Evolutionary conservation across 1,140 invertebrate genomes (phyloP).

Genomic region (Penaeus indicus): DNA sequence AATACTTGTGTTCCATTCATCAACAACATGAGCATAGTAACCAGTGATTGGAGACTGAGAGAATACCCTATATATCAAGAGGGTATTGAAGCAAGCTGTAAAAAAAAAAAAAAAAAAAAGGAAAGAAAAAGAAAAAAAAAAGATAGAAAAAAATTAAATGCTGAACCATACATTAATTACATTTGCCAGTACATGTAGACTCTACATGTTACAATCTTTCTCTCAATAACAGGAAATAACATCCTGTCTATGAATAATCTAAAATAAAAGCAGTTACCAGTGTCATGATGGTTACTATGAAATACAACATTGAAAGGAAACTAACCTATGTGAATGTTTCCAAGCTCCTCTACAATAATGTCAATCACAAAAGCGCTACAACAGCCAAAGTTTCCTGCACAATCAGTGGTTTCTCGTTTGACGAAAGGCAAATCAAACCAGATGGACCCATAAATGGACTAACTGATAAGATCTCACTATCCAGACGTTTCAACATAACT

Average conservation of each 20-base stretch:
- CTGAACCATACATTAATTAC: conserved; percentile 35
- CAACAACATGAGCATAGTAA: conserved; percentile 42
- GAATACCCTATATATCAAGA: conserved; percentile 8
- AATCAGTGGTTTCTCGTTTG: conserved; percentile 58
- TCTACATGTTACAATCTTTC: conserved; percentile 4
- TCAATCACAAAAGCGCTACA: conserved; percentile 63
- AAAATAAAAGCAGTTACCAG: conserved; percentile 63
- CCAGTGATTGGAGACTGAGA: conserved; percentile 31
- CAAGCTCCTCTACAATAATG: conserved; percentile 62
- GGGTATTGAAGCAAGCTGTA: conserved; percentile 30
- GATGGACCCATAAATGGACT: conserved; percentile 37
- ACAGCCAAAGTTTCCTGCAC: conserved; percentile 62
- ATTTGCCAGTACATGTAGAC: conserved; percentile 29
- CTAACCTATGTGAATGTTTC: conserved; percentile 63
- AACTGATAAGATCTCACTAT: conserved; percentile 20
- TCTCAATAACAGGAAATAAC: conserved; percentile 6
- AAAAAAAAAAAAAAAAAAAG: background rate
- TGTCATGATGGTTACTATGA: conserved; percentile 62
- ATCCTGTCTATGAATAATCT: conserved; percentile 25
- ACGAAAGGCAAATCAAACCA: conserved; percentile 58
- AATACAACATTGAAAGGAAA: conserved; percentile 63
- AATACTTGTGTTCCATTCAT: conserved; percentile 48
- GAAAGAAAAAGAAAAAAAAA: background rate
- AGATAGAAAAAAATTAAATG: background rate
- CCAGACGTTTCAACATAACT: background rate